Conservation (phyloP, 1,140 invertebrate genomes). For the Bombyx mori region DNA sequence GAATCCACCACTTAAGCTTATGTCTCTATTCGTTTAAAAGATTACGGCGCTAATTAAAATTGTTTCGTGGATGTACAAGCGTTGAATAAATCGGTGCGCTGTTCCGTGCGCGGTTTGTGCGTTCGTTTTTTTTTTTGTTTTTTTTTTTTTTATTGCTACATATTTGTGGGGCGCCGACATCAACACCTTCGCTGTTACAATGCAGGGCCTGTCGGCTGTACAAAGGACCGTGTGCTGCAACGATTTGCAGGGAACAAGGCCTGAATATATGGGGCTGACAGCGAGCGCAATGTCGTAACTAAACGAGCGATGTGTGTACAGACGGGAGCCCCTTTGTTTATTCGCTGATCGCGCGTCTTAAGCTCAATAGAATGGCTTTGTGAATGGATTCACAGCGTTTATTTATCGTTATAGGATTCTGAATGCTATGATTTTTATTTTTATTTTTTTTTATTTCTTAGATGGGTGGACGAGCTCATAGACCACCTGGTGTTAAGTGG, state of each 20-base stretch:
- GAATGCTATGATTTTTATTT: not conserved
- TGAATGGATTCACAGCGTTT: constrained; percentile 4
- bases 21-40: constrained; percentile 66
- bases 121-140: constrained; percentile 52
- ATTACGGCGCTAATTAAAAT: constrained; percentile 62
- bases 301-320: constrained; percentile 43
- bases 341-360: constrained; percentile 51
- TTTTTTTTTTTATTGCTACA: constrained; percentile 56
- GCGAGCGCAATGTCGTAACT: constrained; percentile 38
- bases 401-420: not conserved
- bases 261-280: constrained; percentile 46
- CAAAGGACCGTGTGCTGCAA: constrained; percentile 34
- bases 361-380: constrained; percentile 47
- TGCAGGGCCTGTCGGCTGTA: constrained; percentile 42
- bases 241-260: constrained; percentile 43
- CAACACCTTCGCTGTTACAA: constrained; percentile 57
- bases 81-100: constrained; percentile 45
- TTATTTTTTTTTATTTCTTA: too few relatives aligned
- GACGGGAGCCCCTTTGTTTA: constrained; percentile 39
- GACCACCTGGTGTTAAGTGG: too few relatives aligned
- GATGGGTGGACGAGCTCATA: too few relatives aligned
- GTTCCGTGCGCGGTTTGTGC: constrained; percentile 23
- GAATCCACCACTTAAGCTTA: constrained; percentile 51
- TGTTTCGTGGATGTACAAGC: constrained; percentile 44
- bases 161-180: constrained; percentile 50